phyloP scores from a whole-genome alignment of 2,888 invertebrate genomes.

The Apomyelois bistriatella region DNA sequence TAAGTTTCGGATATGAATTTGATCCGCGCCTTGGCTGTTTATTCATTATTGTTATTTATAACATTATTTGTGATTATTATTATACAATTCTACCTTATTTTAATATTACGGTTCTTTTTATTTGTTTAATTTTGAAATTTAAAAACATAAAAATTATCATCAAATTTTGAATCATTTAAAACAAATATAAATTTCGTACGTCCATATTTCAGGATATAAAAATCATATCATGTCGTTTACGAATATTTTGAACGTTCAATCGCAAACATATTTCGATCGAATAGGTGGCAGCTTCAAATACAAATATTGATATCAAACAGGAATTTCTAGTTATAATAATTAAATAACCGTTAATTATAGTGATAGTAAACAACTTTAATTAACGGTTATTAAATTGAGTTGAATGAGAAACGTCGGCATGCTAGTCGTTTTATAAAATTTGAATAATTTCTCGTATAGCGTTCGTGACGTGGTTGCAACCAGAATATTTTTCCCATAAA shows the following conservation, averaged over 20 bases:
- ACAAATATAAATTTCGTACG: too few relatives aligned
- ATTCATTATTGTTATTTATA: background rate
- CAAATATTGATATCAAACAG: background rate
- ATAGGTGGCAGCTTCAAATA: background rate
- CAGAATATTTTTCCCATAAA: background rate
- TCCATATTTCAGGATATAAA: too few relatives aligned
- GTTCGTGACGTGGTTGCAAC: slow-evolving; percentile 1
- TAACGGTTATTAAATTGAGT: background rate
- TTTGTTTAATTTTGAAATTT: too few relatives aligned
- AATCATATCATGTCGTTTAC: too few relatives aligned
- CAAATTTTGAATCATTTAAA: too few relatives aligned
- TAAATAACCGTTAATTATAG: background rate
- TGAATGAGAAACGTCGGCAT: background rate
- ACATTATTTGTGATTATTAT: too few relatives aligned
- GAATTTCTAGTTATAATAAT: background rate
- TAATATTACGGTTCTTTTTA: too few relatives aligned
- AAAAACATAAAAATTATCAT: too few relatives aligned
- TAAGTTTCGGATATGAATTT: background rate
- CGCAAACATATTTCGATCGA: background rate
- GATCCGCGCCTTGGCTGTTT: background rate
- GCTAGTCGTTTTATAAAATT: background rate
- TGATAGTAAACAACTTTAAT: background rate
- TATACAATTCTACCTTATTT: too few relatives aligned
- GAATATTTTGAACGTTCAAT: too few relatives aligned
- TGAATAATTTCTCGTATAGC: background rate